phyloP scores from a whole-genome alignment of 1,140 invertebrate genomes.

The Vanessa atalanta region DNA sequence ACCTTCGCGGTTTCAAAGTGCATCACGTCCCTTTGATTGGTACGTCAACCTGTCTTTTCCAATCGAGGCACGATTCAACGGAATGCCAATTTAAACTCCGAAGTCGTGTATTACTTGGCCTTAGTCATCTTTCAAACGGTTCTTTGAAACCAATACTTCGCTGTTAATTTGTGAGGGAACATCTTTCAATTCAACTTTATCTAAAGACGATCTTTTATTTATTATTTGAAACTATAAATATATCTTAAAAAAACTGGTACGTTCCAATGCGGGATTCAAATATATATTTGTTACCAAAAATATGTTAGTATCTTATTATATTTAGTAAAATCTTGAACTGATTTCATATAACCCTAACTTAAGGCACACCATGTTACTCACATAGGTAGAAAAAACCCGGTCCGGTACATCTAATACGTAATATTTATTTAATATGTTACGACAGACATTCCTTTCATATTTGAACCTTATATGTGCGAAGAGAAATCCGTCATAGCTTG shows the following conservation, averaged over 20 bases:
- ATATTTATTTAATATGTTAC: slow-evolving; percentile 33
- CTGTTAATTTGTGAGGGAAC: slow-evolving; percentile 30
- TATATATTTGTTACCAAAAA: too few species aligned
- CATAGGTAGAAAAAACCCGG: not conserved
- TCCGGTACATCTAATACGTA: slow-evolving; percentile 25
- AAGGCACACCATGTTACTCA: not conserved
- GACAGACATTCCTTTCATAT: slow-evolving; percentile 31
- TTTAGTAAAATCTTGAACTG: too few species aligned
- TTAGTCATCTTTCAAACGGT: slow-evolving; percentile 43
- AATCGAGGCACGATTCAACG: slow-evolving; percentile 47
- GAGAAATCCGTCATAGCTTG: slow-evolving; percentile 28
- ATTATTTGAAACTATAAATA: not conserved
- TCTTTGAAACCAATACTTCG: slow-evolving; percentile 27
- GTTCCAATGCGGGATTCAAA: too few species aligned
- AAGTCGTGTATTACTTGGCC: slow-evolving; percentile 45
- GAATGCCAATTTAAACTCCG: slow-evolving; percentile 46
- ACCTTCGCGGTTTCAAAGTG: slow-evolving; percentile 27
- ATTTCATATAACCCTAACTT: too few species aligned
- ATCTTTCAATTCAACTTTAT: slow-evolving; percentile 2
- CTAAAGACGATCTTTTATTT: not conserved
- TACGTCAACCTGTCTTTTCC: slow-evolving; percentile 59
- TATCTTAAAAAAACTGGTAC: too few species aligned
- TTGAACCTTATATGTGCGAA: slow-evolving; percentile 33
- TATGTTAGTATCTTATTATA: too few species aligned
- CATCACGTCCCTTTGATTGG: slow-evolving; percentile 48